Evolutionary conservation across 2,797 vertebrate genomes (phyloP).

Genomic region (Anguilla marmorata): DNA sequence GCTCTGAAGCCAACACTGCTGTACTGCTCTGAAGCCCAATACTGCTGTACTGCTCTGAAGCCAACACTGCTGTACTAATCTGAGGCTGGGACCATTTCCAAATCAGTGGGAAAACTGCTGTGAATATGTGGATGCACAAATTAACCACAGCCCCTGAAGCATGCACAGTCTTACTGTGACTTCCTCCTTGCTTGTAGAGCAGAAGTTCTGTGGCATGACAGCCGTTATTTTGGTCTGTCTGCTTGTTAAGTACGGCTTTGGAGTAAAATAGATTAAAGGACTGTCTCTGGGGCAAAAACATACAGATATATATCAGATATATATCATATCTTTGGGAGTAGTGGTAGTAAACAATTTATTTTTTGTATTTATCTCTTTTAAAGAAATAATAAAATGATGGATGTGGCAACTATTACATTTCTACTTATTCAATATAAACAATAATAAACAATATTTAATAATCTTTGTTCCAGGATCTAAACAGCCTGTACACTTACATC

Average conservation of each 20-base stretch:
- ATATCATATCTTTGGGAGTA: not conserved
- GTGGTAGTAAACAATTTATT: not conserved
- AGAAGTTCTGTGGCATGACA: not conserved
- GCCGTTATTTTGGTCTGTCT: not conserved
- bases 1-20: too few relatives aligned
- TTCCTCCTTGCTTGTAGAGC: not conserved
- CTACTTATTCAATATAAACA: not conserved
- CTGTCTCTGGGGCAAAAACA: not conserved
- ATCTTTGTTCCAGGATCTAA: not conserved
- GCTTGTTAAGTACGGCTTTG: not conserved
- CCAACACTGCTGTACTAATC: too few relatives aligned
- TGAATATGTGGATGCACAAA: not conserved
- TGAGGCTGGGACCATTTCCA: not conserved
- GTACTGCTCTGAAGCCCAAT: too few relatives aligned
- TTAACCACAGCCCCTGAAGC: not conserved
- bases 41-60: too few relatives aligned
- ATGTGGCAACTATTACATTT: not conserved
- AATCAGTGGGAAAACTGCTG: not conserved
- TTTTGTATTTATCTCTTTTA: not conserved
- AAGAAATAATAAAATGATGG: not conserved
- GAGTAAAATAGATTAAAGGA: not conserved
- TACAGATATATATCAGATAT: too few relatives aligned
- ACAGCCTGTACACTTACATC: not conserved
- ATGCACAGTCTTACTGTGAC: not conserved
- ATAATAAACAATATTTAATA: too few relatives aligned